Evolutionary conservation across 2,797 vertebrate species (phyloP).

Genomic region (Amniataba percoides): DNA sequence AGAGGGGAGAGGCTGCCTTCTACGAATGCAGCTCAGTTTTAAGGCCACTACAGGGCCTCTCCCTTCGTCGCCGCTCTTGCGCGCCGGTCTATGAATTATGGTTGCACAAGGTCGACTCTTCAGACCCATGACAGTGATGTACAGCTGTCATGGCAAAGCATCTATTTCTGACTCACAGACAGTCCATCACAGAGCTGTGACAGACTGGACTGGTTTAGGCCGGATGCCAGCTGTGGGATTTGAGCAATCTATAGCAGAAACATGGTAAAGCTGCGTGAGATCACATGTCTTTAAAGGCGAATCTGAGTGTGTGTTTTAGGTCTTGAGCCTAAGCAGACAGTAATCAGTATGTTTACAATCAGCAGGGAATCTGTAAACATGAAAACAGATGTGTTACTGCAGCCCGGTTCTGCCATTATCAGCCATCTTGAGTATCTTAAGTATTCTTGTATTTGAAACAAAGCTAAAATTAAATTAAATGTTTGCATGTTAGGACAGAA

Average conservation of each 20-base stretch:
- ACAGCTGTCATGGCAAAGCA: conserved; percentile 53
- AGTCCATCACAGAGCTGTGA: conserved; percentile 9
- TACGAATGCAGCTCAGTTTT: conserved; percentile 24
- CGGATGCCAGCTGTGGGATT: conserved; percentile 22
- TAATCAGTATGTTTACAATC: neutral
- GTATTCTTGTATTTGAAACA: neutral
- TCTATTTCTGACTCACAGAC: conserved; percentile 38
- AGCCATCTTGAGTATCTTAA: neutral
- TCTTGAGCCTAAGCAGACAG: neutral
- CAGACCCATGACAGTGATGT: conserved; percentile 40
- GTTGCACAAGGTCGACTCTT: conserved; percentile 38
- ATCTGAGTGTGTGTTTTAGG: neutral
- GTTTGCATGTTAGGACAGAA: neutral
- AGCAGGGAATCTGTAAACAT: neutral
- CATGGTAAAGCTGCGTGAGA: neutral
- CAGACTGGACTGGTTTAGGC: conserved; percentile 39
- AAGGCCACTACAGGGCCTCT: conserved; percentile 42
- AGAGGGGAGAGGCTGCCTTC: conserved; percentile 14
- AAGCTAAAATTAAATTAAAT: neutral
- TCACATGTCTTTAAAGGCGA: neutral
- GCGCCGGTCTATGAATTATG: neutral
- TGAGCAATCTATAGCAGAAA: conserved; percentile 11
- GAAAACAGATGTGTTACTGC: neutral
- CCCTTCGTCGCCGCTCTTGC: neutral
- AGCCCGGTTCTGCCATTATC: neutral